Percentiles rank a stretch among this genome's conserved stretches.
Evolutionary conservation across 2,888 invertebrate species (phyloP).

Genomic region (Drosophila silvestris): DNA sequence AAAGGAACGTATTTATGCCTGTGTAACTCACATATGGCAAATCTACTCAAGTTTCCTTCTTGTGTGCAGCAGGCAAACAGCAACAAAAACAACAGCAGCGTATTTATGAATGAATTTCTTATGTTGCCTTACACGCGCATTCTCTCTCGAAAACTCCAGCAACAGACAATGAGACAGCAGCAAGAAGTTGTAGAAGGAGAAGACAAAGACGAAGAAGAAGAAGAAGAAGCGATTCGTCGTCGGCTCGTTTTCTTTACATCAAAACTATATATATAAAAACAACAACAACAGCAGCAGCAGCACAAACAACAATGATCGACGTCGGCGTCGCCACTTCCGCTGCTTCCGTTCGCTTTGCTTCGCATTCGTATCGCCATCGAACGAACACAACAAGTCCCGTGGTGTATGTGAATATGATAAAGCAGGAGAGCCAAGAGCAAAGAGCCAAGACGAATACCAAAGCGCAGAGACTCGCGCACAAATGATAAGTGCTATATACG

Average conservation of each 20-base stretch:
- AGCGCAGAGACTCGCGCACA: constrained; percentile 20
- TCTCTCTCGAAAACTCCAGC: constrained; percentile 62
- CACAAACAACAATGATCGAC: constrained; percentile 66
- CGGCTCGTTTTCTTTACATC: constrained; percentile 67
- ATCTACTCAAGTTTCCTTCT: constrained; percentile 70
- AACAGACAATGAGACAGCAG: constrained; percentile 55
- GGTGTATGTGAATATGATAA: constrained; percentile 59
- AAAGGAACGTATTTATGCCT: constrained; percentile 7
- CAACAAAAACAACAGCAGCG: constrained; percentile 35
- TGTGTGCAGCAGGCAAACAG: constrained; percentile 27
- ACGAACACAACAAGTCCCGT: constrained; percentile 40
- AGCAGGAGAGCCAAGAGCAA: constrained; percentile 34
- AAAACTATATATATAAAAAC: constrained; percentile 51
- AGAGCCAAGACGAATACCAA: constrained; percentile 7
- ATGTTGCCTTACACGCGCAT: constrained; percentile 82
- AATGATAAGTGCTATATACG: constrained; percentile 26
- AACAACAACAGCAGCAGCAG: constrained; percentile 40
- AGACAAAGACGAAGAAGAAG: constrained; percentile 25
- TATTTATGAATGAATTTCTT: constrained; percentile 84
- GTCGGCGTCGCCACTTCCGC: constrained; percentile 75
- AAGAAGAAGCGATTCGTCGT: constrained; percentile 36
- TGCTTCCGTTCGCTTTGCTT: constrained; percentile 76
- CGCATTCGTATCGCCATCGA: constrained; percentile 57
- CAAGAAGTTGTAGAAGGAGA: constrained; percentile 40
- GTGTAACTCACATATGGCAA: constrained; percentile 60